phyloP scores from a whole-genome alignment of 2,888 invertebrate species.

The Brachyptera risi region DNA sequence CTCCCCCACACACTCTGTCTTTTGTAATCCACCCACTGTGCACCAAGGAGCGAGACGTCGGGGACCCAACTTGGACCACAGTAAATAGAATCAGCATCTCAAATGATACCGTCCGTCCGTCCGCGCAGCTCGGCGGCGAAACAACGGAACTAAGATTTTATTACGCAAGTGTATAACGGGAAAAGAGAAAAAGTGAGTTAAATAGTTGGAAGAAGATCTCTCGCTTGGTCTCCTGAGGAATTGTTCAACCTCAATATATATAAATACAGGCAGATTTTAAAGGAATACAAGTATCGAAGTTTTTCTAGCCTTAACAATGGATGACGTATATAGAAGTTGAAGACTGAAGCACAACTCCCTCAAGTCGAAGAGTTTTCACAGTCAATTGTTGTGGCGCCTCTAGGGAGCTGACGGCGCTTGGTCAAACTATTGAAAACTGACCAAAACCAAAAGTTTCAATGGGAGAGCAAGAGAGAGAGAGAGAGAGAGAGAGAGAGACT shows the following conservation, averaged over 20 bases:
- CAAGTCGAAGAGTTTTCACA: slow-evolving; percentile 7
- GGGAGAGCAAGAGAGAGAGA: slow-evolving; percentile 1
- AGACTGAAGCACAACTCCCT: slow-evolving; percentile 4
- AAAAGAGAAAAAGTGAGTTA: slow-evolving; percentile 3
- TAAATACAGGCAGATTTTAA: slow-evolving; percentile 2
- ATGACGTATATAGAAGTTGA: slow-evolving; percentile 5
- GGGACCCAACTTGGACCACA: slow-evolving; percentile 14
- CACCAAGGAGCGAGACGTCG: slow-evolving; percentile 4
- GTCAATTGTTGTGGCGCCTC: slow-evolving; percentile 15
- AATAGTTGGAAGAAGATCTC: slow-evolving; percentile 1
- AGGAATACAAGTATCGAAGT: background rate
- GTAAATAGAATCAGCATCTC: slow-evolving; percentile 22
- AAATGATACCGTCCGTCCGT: slow-evolving; percentile 14
- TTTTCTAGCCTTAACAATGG: slow-evolving; percentile 14
- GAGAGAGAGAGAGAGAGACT: background rate
- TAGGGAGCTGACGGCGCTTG: background rate
- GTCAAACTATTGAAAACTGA: slow-evolving; percentile 20
- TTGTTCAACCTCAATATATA: background rate
- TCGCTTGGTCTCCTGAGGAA: background rate
- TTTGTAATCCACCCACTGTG: slow-evolving; percentile 18
- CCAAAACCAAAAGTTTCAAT: slow-evolving; percentile 2
- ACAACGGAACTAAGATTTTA: background rate
- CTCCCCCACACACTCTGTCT: background rate
- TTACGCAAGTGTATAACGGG: slow-evolving; percentile 1
- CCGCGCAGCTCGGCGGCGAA: background rate